Base-by-base conservation (phyloP, 2,113 vertebrate genomes). In the Silurus glanis region DNA sequence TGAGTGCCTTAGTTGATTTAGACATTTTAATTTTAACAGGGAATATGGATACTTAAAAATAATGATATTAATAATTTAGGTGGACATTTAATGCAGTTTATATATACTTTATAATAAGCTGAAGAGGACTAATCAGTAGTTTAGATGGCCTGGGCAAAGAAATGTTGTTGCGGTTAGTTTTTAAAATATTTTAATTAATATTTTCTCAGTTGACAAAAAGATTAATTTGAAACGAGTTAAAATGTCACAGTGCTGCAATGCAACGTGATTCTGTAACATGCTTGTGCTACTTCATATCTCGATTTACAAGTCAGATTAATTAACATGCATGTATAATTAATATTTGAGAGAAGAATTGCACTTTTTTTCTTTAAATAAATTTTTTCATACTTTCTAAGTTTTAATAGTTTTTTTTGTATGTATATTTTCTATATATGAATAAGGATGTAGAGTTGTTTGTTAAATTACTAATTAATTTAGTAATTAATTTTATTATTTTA, bases 1-100 rank as follows among this genome's bases (percentile, higher is more conserved):
- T 99, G 83, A 91, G 90, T 79, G 45, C 6, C 12, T 28, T 67
- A 0, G 1, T 72, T 45, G n/a, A 80, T 25, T 51, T 17, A 61
- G 5, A n/a, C 13, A 17, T 12, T 12, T 13, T 0, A 78, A 37
- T 59, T 58, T 37, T 23, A 49, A 10, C 0, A 23, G 19, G 5
- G 13, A 55, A 12, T 17, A 9, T 6, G 4, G 17, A 3, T 56
- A 47, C 9, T 23, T 47, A 1, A 23, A 79, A 79, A 28, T 55
- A 55, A 55, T 53, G 49, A 51, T 23, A 51, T 37, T 23, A 23
- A 75, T 21, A 47, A 74, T 74, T 74, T 45, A 66, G 17, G 13
- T 71, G 28, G 21, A 6, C 28, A 8, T 69, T 69, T 37, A 37
- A 37, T 37, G 37, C 37, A 37, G 37, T 37, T 37, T 37, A 37